Evolutionary conservation across 2,113 vertebrate genomes (phyloP).

Genomic region (Gnathonemus longibarbis): DNA sequence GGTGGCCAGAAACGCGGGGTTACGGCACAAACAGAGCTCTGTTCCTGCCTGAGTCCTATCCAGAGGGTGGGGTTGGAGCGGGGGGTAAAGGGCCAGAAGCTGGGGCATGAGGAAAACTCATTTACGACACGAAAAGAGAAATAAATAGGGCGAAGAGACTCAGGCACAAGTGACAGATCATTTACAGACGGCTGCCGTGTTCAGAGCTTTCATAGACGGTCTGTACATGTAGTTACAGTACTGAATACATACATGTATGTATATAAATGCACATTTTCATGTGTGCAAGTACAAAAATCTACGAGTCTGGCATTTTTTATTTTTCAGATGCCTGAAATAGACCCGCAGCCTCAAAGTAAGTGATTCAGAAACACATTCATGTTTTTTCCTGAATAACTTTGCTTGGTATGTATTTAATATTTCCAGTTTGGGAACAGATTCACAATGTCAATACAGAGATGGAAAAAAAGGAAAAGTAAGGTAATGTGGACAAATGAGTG

Average conservation of each 20-base stretch:
- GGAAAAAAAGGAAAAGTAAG: background rate
- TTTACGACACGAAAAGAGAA: background rate
- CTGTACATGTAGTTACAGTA: background rate
- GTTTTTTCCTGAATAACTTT: background rate
- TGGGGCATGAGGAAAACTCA: background rate
- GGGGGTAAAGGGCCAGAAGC: background rate
- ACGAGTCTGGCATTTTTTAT: background rate
- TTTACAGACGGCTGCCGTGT: too few species aligned
- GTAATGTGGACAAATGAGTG: background rate
- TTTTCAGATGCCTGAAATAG: background rate
- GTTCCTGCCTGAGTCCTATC: background rate
- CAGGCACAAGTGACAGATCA: background rate
- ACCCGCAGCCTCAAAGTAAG: background rate
- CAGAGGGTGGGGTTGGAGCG: background rate
- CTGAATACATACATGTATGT: background rate
- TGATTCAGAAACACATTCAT: background rate
- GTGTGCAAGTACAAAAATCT: background rate
- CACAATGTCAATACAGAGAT: background rate
- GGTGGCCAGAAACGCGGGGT: background rate
- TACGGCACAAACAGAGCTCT: background rate
- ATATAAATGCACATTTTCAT: background rate
- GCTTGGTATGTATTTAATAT: background rate
- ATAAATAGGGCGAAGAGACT: background rate
- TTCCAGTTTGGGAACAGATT: slow-evolving; percentile 3
- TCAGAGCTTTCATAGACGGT: background rate